Percentiles rank a stretch among this genome's conserved stretches.
phyloP scores from a whole-genome alignment of 1,140 invertebrate species.

The Chrysopa pallens region DNA sequence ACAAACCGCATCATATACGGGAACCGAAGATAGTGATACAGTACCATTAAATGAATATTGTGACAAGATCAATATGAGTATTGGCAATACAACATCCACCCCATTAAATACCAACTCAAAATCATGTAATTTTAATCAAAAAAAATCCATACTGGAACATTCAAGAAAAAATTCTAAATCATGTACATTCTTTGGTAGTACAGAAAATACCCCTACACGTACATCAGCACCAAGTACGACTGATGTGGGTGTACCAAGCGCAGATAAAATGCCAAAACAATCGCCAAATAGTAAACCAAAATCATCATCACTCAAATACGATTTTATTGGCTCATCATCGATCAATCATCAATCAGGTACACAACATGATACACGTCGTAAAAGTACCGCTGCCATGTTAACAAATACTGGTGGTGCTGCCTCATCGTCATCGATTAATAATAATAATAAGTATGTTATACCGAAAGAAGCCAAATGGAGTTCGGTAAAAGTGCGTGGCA shows the following conservation, averaged over 20 bases:
- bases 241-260: too few relatives aligned
- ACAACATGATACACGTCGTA: neutral
- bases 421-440: too few relatives aligned
- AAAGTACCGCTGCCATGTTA: neutral
- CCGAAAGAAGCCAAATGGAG: slow-evolving; percentile 31
- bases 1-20: neutral
- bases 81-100: neutral
- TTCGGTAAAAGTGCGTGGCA: slow-evolving; percentile 35
- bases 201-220: neutral
- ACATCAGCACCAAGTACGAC: neutral
- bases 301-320: too few relatives aligned
- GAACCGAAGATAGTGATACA: neutral
- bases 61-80: too few relatives aligned
- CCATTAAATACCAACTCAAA: neutral
- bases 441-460: neutral
- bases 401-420: neutral
- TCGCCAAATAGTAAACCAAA: too few relatives aligned
- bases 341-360: too few relatives aligned
- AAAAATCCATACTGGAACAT: neutral
- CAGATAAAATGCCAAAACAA: too few relatives aligned
- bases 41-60: neutral
- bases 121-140: neutral
- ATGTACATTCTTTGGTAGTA: neutral
- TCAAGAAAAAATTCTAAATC: neutral
- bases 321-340: too few relatives aligned